These are phyloP conservation scores for Takifugu flavidus DNA, from an alignment of 2,113 vertebrate genomes.

Conservation along the genomic window DNA sequence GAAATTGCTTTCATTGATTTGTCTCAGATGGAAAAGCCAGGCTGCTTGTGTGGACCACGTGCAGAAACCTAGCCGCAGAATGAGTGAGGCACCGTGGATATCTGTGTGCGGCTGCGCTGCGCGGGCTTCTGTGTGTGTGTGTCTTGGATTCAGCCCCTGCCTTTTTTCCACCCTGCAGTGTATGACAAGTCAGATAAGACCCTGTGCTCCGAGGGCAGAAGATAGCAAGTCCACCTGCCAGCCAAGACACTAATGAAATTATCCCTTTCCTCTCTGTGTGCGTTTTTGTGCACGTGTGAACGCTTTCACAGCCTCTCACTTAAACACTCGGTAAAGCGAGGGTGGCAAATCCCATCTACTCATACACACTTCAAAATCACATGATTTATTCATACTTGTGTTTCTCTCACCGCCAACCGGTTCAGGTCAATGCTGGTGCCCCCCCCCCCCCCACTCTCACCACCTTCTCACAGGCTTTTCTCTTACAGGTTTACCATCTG, in stretches of 20 bases:
- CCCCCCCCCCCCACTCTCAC: not conserved
- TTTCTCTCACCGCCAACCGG: too few species aligned
- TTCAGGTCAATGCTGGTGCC: not conserved
- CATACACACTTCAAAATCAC: too few species aligned
- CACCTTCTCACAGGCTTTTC: too few species aligned
- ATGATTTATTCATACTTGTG: not conserved
- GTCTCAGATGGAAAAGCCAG: conserved; percentile 26
- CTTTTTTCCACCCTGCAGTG: conserved; percentile 28
- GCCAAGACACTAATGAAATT: conserved; percentile 40
- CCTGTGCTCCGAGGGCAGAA: conserved; percentile 23
- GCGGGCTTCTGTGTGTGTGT: not conserved
- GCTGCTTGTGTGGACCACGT: conserved; percentile 28
- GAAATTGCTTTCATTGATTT: conserved; percentile 62
- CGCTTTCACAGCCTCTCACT: not conserved
- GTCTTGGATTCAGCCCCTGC: conserved; percentile 14
- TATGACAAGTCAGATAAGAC: conserved; percentile 53
- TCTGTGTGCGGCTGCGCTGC: conserved; percentile 4
- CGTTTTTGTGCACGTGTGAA: conserved; percentile 5
- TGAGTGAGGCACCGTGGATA: not conserved
- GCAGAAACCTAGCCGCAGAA: conserved; percentile 22
- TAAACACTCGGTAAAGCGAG: not conserved
- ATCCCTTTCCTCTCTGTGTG: conserved; percentile 19
- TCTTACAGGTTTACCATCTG: conserved; percentile 86
- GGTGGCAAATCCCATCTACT: too few species aligned
- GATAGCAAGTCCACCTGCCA: conserved; percentile 35